Conservation (phyloP, 1,140 invertebrate species). For the Akabosia matsudoensis region DNA sequence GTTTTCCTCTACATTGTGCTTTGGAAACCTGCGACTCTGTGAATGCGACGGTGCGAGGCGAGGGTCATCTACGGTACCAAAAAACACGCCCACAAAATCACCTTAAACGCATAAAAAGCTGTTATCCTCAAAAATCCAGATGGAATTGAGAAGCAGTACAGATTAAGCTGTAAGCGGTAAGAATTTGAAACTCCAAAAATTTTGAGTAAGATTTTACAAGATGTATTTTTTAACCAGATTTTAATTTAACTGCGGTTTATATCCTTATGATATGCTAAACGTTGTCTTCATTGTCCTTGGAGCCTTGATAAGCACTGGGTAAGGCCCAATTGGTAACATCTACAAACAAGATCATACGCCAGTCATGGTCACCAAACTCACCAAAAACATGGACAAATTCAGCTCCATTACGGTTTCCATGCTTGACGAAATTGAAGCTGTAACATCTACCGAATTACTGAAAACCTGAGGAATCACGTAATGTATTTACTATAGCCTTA, state of each 20-base stretch:
- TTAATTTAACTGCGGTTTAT: constrained; percentile 72
- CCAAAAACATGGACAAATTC: constrained; percentile 99
- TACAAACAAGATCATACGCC: constrained; percentile 82
- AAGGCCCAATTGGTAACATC: constrained; percentile 72
- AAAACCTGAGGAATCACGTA: constrained; percentile 35
- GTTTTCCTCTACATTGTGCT: constrained; percentile 69
- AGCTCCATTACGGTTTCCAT: constrained; percentile 98
- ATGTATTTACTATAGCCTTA: too few species aligned
- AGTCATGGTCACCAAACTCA: constrained; percentile 94
- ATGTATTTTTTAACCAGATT: too few species aligned
- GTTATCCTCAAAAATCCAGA: constrained; percentile 74
- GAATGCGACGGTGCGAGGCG: constrained; percentile 84
- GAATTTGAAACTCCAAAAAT: not conserved
- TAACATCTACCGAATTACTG: constrained; percentile 85
- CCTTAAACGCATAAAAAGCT: constrained; percentile 76
- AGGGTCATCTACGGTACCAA: constrained; percentile 91
- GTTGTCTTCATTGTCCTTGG: constrained; percentile 84
- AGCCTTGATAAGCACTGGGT: constrained; percentile 67
- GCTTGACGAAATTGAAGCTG: constrained; percentile 88
- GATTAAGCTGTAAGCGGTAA: constrained; percentile 84
- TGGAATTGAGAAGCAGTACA: constrained; percentile 87
- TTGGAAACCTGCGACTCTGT: constrained; percentile 88
- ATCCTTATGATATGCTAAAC: constrained; percentile 88
- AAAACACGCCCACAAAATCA: constrained; percentile 95
- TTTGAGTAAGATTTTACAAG: not conserved